Base-by-base conservation (phyloP, 2,888 invertebrate genomes). In the Drosophila histrio region DNA sequence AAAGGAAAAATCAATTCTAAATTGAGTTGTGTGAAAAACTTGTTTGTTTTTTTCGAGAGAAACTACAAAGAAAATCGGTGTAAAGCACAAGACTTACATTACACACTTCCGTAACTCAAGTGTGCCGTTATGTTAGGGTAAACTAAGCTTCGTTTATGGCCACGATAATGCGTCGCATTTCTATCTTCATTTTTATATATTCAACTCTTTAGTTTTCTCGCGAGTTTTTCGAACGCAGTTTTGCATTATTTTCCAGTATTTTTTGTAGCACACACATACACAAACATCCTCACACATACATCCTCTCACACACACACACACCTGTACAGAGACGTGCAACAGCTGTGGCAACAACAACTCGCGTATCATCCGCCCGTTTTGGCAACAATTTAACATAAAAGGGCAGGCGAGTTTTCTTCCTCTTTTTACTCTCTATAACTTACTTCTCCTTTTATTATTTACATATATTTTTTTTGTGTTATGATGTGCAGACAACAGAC, bases 401-500 rank as follows among this genome's bases (percentile, higher is more conserved):
- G 30, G 36, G 24, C 50, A 44, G 32, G 36, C 34, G 36, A 30
- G 44, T n/a, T 22, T 22, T 24, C 28, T 19, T 3, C 13, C 22
- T 22, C 38, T 21, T 5, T n/a, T n/a, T n/a, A n/a, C n/a, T 41
- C 13, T 38, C 38, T 19, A 9, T 11, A 11, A 5, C 15, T 36
- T 24, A 17, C 19, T 26, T 43, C 32, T 34, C 4, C 34, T 43
- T 28, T 3, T 28, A 17, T 17, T 32, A 30, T n/a, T n/a, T n/a
- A n/a, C n/a, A n/a, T n/a, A n/a, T 30, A 17, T 22, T 13, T 49
- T 11, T 30, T 36, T 36, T 53, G 50, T 56, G 17, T 26, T 60
- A n/a, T 44, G 30, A 58, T 50, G 47, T 49, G 68, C 74, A 72
- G 56, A 65, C 65, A 75, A 57, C 71, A 75, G 71, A 73, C 71